phyloP scores from a whole-genome alignment of 2,113 vertebrate genomes.

The Ramphastos sulfuratus region DNA sequence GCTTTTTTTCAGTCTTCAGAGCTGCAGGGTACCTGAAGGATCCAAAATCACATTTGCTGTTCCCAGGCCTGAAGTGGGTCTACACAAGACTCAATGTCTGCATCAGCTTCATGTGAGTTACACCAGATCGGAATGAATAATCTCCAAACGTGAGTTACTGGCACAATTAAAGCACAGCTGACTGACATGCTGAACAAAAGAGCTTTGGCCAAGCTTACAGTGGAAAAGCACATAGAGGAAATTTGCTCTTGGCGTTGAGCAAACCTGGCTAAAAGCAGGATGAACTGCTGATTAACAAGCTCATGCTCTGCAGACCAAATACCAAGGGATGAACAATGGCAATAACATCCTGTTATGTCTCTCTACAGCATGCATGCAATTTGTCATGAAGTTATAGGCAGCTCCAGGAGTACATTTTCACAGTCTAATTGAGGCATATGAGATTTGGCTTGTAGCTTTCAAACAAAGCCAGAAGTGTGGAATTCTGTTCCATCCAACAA shows the following conservation, averaged over 20 bases:
- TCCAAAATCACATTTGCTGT: not conserved
- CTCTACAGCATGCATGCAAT: not conserved
- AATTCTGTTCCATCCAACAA: not conserved
- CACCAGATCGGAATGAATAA: not conserved
- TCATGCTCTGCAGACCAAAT: conserved; percentile 10
- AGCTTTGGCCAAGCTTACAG: conserved; percentile 14
- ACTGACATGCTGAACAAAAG: conserved; percentile 30
- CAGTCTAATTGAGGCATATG: not conserved
- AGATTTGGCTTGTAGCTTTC: not conserved
- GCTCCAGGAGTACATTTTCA: conserved; percentile 16
- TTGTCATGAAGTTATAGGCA: conserved; percentile 5
- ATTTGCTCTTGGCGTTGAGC: not conserved
- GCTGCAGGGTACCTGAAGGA: not conserved
- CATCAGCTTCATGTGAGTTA: not conserved
- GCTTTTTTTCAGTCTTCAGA: not conserved
- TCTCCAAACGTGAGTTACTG: conserved; percentile 32
- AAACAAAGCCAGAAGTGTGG: not conserved
- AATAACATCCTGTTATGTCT: conserved; percentile 28
- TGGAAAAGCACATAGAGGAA: conserved; percentile 16
- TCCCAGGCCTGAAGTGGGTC: not conserved
- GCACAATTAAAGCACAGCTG: conserved; percentile 35
- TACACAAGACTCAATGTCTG: not conserved
- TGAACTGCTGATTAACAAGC: conserved; percentile 16
- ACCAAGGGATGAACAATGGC: conserved; percentile 44
- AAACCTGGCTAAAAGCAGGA: not conserved